Evolutionary conservation across 2,797 vertebrate species (phyloP), one percentile per base, ranked within the genome.

Genomic region (Kryptolebias ocellatus): DNA sequence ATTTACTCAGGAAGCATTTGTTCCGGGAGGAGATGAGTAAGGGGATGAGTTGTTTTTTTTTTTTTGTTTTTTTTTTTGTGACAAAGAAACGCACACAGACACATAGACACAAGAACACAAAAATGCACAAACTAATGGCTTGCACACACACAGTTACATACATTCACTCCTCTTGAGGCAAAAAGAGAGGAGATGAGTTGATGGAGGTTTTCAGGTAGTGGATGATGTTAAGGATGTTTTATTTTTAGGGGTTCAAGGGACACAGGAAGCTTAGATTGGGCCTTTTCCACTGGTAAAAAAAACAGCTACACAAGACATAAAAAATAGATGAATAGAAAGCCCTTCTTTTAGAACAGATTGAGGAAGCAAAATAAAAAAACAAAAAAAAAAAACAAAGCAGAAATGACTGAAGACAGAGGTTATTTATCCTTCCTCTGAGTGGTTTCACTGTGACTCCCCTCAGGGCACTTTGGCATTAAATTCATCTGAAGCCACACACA

Each of bases 1-100:
- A 87, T 83, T 83, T 86, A 91, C 86, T 91, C 86, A 86, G 89
- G 89, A 91, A 89, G 88, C 81, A 89, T 90, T 90, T 91, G 87
- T 89, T 88, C 87, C 70, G 67, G 78, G 70, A 85, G 84, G 80
- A 90, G 88, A 91, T 87, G 83, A 92, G 84, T 79, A 84, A 85
- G 83, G 75, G 86, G 85, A 86, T 83, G 83, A 89, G 79, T 74
- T 89, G 70, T 83, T 85, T 78, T 87, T 71, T 87, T 83, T 78
- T 88, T 71, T 86, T 81, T 87, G 83, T 85, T 82, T 84, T 77
- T 89, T 72, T 87, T 81, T 83, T 74, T 80, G 57, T 51, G 47
- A 67, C 72, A 73, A 16, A 71, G 37, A 68, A 49, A 80, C 58
- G 64, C 55, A 55, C 24, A 57, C 5, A 17, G 6, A 42, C 37